phyloP scores from a whole-genome alignment of 2,888 invertebrate genomes.

The Eudemis profundana region DNA sequence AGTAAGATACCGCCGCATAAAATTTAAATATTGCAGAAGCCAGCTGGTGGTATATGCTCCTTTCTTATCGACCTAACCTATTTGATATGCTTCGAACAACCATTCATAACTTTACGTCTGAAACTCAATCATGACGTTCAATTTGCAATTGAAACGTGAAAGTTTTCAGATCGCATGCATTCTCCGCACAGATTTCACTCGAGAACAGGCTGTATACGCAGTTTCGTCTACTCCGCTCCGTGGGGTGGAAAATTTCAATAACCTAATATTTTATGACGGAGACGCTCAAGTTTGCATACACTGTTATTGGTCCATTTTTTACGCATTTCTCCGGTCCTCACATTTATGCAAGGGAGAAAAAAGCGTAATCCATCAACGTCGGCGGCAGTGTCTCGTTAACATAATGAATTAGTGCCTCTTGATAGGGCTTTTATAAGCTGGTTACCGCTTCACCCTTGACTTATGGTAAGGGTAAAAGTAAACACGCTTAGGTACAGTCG shows the following conservation, averaged over 20 bases:
- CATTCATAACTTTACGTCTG: constrained; percentile 26
- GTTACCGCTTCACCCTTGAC: constrained; percentile 46
- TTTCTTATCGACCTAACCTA: neutral
- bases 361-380: constrained; percentile 80
- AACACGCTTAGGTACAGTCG: no score
- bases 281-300: constrained; percentile 61
- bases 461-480: constrained; percentile 35
- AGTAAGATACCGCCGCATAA: neutral
- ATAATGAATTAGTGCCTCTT: constrained; percentile 78
- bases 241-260: constrained; percentile 71
- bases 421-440: constrained; percentile 49
- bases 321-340: constrained; percentile 55
- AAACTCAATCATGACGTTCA: constrained; percentile 35
- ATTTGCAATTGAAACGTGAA: constrained; percentile 41
- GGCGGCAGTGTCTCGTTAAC: constrained; percentile 77
- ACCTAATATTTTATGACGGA: constrained; percentile 63
- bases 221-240: constrained; percentile 57
- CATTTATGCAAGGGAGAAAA: constrained; percentile 57
- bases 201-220: constrained; percentile 42
- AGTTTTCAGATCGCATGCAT: constrained; percentile 39
- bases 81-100: constrained; percentile 9
- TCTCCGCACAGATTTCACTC: constrained; percentile 35
- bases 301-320: constrained; percentile 65
- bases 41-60: neutral
- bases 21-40: neutral